phyloP scores from a whole-genome alignment of 2,888 invertebrate genomes.

The Acheta domesticus region DNA sequence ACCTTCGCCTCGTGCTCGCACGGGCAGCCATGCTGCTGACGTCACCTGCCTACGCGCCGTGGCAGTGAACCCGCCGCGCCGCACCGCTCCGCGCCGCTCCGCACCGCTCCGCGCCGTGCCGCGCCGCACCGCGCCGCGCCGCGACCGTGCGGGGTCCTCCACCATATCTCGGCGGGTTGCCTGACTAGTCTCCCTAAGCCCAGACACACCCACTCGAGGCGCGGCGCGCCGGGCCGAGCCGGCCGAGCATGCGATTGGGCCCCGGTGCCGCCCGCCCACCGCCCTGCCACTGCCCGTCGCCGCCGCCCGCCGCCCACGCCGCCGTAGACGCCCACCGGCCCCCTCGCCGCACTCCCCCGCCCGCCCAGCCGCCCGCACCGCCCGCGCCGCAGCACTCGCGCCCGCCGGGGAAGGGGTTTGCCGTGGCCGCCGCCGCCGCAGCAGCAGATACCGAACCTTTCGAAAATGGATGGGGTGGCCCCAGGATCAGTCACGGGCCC shows the following conservation, averaged over 20 bases:
- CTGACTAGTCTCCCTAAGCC: constrained; percentile 18
- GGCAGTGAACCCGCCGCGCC: constrained; percentile 7
- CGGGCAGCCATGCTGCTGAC: constrained; percentile 9
- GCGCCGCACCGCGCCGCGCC: background rate
- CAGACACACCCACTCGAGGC: background rate
- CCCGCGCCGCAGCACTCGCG: background rate
- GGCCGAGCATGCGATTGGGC: constrained; percentile 1
- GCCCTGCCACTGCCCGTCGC: background rate
- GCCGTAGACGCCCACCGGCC: background rate
- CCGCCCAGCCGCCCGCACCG: background rate
- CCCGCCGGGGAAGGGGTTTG: background rate
- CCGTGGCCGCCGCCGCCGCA: background rate
- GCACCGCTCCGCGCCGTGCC: background rate
- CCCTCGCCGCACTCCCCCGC: background rate
- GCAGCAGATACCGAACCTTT: background rate
- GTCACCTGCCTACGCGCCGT: constrained; percentile 9
- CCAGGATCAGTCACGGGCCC: no score
- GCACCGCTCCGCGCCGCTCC: background rate
- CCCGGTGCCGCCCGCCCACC: background rate
- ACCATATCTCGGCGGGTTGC: constrained; percentile 12
- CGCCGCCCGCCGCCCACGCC: background rate
- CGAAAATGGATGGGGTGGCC: background rate
- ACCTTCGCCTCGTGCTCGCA: background rate
- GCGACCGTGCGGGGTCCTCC: background rate
- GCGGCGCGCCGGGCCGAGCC: background rate